These are phyloP conservation scores for Drosophila orosa DNA, from an alignment of 1,140 invertebrate genomes.

Conservation along the genomic window DNA sequence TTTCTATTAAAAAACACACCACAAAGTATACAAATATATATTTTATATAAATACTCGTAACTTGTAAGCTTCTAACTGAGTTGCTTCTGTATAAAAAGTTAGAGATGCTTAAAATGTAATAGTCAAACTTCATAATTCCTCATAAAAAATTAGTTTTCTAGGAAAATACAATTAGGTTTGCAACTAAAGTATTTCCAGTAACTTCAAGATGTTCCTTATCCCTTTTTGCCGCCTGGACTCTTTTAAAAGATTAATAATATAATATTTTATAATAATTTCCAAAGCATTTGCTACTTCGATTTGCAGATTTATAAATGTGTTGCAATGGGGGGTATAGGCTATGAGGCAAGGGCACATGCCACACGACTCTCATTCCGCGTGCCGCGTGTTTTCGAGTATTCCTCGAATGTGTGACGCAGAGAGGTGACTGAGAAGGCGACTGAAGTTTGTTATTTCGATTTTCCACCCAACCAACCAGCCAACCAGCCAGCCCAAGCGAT, in stretches of 20 bases:
- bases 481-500: slow-evolving; percentile 4
- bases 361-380: slow-evolving; percentile 29
- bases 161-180: too few species aligned
- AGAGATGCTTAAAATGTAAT: too few species aligned
- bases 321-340: neutral
- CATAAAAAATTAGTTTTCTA: too few species aligned
- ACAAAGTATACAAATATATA: too few species aligned
- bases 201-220: neutral
- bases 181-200: too few species aligned
- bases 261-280: neutral
- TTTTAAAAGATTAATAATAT: neutral
- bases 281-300: neutral
- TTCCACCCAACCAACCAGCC: slow-evolving; percentile 11
- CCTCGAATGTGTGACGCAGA: slow-evolving; percentile 38
- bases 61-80: too few species aligned
- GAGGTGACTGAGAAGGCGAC: slow-evolving; percentile 14
- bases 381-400: slow-evolving; percentile 13
- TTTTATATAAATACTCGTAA: too few species aligned
- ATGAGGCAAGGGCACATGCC: slow-evolving; percentile 19
- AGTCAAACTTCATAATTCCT: too few species aligned
- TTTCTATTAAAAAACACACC: too few species aligned
- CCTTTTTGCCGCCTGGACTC: neutral
- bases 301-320: slow-evolving; percentile 15
- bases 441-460: slow-evolving; percentile 56
- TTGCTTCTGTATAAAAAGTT: too few species aligned